Percentiles rank a stretch among this genome's conserved stretches.
These are phyloP conservation scores for Microvelia longipes DNA, from an alignment of 1,140 invertebrate genomes.

Conservation along the genomic window DNA sequence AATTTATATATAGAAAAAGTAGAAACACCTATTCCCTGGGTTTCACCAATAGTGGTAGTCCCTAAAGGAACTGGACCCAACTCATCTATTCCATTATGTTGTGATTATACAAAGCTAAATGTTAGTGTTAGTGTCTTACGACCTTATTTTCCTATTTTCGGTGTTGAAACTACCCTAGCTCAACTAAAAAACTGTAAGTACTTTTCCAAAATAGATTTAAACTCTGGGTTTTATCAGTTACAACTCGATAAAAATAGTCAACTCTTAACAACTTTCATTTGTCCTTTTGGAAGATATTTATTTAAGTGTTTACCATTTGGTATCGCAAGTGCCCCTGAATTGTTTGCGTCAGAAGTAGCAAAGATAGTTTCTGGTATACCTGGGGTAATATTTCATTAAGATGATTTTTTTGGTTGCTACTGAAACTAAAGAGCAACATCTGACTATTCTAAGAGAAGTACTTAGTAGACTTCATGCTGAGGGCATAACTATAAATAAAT, in stretches of 20 bases:
- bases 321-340: neutral
- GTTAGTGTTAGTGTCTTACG: neutral
- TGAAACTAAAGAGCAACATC: neutral
- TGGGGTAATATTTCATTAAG: neutral
- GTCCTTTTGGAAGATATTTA: neutral
- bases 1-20: neutral
- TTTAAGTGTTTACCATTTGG: neutral
- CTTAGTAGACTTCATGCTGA: neutral
- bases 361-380: neutral
- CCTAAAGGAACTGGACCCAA: neutral
- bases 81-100: neutral
- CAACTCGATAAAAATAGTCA: slow-evolving; percentile 16
- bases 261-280: neutral
- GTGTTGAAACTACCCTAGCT: neutral
- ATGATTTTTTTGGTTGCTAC: neutral
- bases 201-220: slow-evolving; percentile 12
- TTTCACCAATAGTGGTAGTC: neutral
- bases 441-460: neutral
- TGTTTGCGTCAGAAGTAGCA: neutral
- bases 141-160: neutral
- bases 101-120: neutral
- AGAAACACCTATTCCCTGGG: neutral
- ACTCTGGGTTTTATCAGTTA: slow-evolving; percentile 20
- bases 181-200: neutral
- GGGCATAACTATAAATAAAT: neutral